Evolutionary conservation across 2,113 vertebrate genomes (phyloP), one percentile per base, ranked within the genome.

Genomic region (Phaethornis superciliosus): DNA sequence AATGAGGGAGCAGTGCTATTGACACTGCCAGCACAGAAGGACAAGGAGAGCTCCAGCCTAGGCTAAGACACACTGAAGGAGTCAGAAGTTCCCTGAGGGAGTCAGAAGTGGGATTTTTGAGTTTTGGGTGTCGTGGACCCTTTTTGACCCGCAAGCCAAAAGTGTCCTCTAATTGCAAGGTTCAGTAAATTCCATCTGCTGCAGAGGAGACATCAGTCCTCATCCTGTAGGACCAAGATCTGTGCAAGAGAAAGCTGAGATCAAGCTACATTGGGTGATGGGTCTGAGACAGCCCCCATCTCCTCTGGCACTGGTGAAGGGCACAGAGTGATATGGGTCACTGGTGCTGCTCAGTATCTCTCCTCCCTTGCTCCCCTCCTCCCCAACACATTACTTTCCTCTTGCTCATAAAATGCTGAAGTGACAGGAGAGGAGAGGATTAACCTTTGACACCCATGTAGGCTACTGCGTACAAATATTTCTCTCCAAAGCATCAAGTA

Each of bases 401-500:
- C 37, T 77, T 0, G 0, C 60, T 89, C 60, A 68, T 84, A 78
- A 83, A 88, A 81, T 92, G 47, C 90, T 83, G 92, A 78, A 86
- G 60, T 88, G 94, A 95, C n/a, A 18, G 72, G 82, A 83, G 82
- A 95, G 52, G 47, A 77, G 88, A 94, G 82, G 95, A 96, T 96
- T 96, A 96, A 96, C 96, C 94, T 96, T 91, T 94, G 91, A 75
- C 87, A 92, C 83, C 56, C 1, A 0, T 84, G 95, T 70, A 81
- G 71, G 56, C 81, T 77, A 58, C 90, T 80, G 76, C 15, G 55
- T 71, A 83, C 90, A 93, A 95, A 93, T 85, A 93, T 81, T 90
- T 94, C 89, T 93, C 92, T 91, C 74, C 88, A 91, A 96, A 95
- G 76, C 76, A 55, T 81, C 68, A 68, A 92, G 93, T 91, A 93